Percentiles rank a stretch among this genome's conserved stretches.
Evolutionary conservation across 1,140 invertebrate species (phyloP).

Genomic region (Psix sp.): DNA sequence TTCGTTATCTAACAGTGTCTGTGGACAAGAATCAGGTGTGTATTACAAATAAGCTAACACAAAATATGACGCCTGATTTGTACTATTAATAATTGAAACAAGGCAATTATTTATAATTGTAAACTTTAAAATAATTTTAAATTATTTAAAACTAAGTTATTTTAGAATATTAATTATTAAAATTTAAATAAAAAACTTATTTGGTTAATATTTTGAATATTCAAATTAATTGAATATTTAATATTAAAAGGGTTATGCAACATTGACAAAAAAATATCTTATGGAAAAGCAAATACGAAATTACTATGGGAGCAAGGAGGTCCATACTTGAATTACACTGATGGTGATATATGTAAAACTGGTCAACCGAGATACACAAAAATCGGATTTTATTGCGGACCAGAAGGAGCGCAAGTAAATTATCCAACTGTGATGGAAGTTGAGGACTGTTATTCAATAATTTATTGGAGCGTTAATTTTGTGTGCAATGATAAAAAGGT

Average conservation of each 20-base stretch:
- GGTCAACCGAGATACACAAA: slow-evolving; percentile 70
- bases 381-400: slow-evolving; percentile 76
- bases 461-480: slow-evolving; percentile 74
- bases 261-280: slow-evolving; percentile 58
- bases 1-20: slow-evolving; percentile 45
- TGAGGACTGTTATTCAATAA: slow-evolving; percentile 73
- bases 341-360: slow-evolving; percentile 71
- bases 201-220: too few relatives aligned
- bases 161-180: too few relatives aligned
- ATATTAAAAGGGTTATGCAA: slow-evolving; percentile 64
- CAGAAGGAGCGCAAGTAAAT: slow-evolving; percentile 64
- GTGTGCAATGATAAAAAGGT: slow-evolving; percentile 71
- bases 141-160: too few relatives aligned
- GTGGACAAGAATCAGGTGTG: slow-evolving; percentile 59
- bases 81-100: too few relatives aligned
- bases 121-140: too few relatives aligned
- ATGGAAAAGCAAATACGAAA: slow-evolving; percentile 75
- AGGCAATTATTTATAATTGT: too few relatives aligned
- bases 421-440: slow-evolving; percentile 73
- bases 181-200: too few relatives aligned
- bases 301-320: slow-evolving; percentile 75
- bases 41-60: slow-evolving; percentile 5
- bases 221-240: too few relatives aligned
- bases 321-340: slow-evolving; percentile 77
- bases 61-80: too few relatives aligned